A percentile compares a stretch with the other conserved stretches of the same genome.
Conservation (phyloP, 2,113 vertebrate species). For the Limanda limanda region DNA sequence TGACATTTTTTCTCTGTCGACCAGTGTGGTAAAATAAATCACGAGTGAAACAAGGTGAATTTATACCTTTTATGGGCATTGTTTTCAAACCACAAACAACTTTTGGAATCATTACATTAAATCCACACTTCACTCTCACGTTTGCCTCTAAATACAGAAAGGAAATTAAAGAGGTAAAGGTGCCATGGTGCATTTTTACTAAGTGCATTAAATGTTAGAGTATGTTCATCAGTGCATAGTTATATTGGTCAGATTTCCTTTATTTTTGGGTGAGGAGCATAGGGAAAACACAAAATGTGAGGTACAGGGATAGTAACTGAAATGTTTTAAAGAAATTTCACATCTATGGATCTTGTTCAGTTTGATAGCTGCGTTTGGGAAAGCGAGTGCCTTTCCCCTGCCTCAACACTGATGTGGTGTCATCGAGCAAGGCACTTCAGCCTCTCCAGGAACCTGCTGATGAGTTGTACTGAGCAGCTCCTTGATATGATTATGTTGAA, state of each 20-base stretch:
- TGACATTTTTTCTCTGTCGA: not conserved
- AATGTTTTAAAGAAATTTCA: conserved; percentile 33
- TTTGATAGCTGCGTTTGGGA: not conserved
- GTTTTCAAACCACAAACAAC: not conserved
- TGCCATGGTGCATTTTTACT: conserved; percentile 34
- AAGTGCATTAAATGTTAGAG: conserved; percentile 18
- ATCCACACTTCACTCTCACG: conserved; percentile 22
- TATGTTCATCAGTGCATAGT: conserved; percentile 36
- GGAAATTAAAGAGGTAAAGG: conserved; percentile 23
- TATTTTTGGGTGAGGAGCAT: not conserved
- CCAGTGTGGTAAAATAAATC: not conserved
- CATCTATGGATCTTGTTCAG: conserved; percentile 16
- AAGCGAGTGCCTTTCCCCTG: not conserved
- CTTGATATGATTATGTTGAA: not conserved
- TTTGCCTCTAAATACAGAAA: conserved; percentile 20
- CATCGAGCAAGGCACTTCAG: conserved; percentile 66
- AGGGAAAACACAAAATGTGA: not conserved
- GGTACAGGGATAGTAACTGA: not conserved
- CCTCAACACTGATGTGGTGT: conserved; percentile 2
- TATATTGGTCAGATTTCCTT: conserved; percentile 29
- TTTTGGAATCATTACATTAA: conserved; percentile 12
- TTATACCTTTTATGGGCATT: conserved; percentile 7
- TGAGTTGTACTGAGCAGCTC: conserved; percentile 2
- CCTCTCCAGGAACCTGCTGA: conserved; percentile 14
- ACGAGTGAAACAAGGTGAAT: not conserved